Evolutionary conservation across 2,797 vertebrate species (phyloP), one percentile per base, ranked within the genome.

Genomic region (Morus bassanus): DNA sequence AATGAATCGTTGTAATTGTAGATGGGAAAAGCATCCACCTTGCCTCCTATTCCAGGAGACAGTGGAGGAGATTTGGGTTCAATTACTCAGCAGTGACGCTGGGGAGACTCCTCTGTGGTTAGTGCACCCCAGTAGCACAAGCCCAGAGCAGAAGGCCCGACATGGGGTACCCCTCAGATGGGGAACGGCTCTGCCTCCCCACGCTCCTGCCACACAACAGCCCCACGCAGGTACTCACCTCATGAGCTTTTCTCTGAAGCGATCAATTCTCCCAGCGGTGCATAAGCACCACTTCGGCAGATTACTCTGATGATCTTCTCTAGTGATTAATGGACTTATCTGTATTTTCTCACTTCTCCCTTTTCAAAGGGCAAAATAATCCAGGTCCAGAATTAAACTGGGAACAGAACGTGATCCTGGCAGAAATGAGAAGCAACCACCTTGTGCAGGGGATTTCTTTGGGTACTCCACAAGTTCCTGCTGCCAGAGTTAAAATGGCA

Each of bases 91-190:
- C 43, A 53, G 45, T 37, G 27, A 18, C 5, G 7, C 0, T 31
- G n/a, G 23, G 41, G 18, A 8, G 22, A 28, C 13, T 23, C 18
- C 13, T 56, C 54, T 33, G 54, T 0, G 13, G 54, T 14, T 14
- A 22, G 31, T 22, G 54, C 57, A 59, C 14, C 57, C 39, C 39
- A 51, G 63, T 0, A 56, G 31, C 2, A 4, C 0, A 0, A 81
- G 30, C 33, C n/a, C 54, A 35, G 50, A 59, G 70, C 22, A 19
- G 75, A 70, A 48, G 28, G 53, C 54, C 22, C 3, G 3, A 35
- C 35, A 67, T 0, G 1, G 65, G 43, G 9, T 39, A 19, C 15
- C 13, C 7, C 53, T 80, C 43, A 13, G 56, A 11, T 1, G 4
- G 65, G 76, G 33, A 74, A 60, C 1, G 3, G 45, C 75, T 56